phyloP scores from a whole-genome alignment of 1,140 invertebrate genomes.

The Charaxes varanes region DNA sequence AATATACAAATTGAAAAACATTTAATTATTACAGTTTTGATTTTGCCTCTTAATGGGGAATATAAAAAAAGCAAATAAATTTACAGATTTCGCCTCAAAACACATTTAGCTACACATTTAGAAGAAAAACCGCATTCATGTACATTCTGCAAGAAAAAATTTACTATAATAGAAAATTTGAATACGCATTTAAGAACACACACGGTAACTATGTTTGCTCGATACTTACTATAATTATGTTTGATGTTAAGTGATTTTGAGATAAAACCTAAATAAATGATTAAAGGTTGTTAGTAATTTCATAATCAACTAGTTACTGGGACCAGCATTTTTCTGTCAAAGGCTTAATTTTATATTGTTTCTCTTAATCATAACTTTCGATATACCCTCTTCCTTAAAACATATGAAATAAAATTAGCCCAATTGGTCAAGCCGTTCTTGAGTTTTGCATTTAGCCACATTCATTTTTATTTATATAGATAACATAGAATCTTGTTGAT shows the following conservation, averaged over 20 bases:
- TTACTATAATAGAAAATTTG: slow-evolving; percentile 56
- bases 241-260: slow-evolving; percentile 2
- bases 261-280: not conserved
- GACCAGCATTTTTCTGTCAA: too few relatives aligned
- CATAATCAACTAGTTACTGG: too few relatives aligned
- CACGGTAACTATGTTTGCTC: slow-evolving; percentile 47
- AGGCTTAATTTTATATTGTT: too few relatives aligned
- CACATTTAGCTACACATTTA: slow-evolving; percentile 92
- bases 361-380: too few relatives aligned
- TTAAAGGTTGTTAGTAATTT: not conserved
- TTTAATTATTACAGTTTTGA: slow-evolving; percentile 2
- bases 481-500: too few relatives aligned
- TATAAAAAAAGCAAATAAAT: too few relatives aligned
- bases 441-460: too few relatives aligned
- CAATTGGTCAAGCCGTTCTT: too few relatives aligned
- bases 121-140: slow-evolving; percentile 94
- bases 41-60: too few relatives aligned
- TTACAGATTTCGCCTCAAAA: slow-evolving; percentile 84
- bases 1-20: not conserved
- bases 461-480: too few relatives aligned
- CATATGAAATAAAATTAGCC: too few relatives aligned
- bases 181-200: slow-evolving; percentile 76
- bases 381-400: too few relatives aligned
- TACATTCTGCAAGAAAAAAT: slow-evolving; percentile 51
- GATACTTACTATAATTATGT: slow-evolving; percentile 2